Percentiles rank a stretch among this genome's conserved stretches.
Evolutionary conservation across 2,888 invertebrate genomes (phyloP).

Genomic region (Nemoura dubitans): DNA sequence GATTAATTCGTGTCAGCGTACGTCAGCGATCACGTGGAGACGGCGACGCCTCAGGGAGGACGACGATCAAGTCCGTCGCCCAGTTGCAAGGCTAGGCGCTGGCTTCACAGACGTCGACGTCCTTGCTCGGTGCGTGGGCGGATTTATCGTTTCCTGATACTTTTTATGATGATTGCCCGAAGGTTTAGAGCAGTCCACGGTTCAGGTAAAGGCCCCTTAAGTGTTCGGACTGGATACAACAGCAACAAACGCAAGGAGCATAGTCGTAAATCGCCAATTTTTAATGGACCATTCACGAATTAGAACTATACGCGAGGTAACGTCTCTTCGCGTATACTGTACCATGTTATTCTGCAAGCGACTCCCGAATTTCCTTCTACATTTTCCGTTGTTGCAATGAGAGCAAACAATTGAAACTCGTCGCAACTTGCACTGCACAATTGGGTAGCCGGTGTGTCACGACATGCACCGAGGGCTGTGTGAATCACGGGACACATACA

Average conservation of each 20-base stretch:
- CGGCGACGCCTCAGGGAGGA: background rate
- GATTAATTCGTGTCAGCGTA: background rate
- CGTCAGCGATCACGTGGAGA: conserved; percentile 7
- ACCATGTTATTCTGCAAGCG: background rate
- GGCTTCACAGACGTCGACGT: too few species aligned
- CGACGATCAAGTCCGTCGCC: background rate
- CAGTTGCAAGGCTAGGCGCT: too few species aligned
- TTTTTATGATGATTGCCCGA: background rate
- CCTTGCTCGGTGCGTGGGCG: background rate
- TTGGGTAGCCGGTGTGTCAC: background rate
- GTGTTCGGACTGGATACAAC: background rate
- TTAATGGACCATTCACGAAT: background rate
- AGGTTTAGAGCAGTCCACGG: background rate
- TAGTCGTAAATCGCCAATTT: background rate
- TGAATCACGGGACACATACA: background rate
- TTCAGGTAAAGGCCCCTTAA: background rate
- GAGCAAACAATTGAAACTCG: background rate
- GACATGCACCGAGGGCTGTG: background rate
- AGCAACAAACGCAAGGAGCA: background rate
- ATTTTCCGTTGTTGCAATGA: background rate
- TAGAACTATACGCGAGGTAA: background rate
- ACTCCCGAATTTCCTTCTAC: background rate
- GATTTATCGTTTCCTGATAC: background rate
- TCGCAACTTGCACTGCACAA: too few species aligned
- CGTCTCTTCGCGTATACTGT: background rate